A percentile compares a stretch with the other conserved stretches of the same genome.
Conservation (phyloP, 1,140 invertebrate genomes). For the Tachypleus tridentatus region DNA sequence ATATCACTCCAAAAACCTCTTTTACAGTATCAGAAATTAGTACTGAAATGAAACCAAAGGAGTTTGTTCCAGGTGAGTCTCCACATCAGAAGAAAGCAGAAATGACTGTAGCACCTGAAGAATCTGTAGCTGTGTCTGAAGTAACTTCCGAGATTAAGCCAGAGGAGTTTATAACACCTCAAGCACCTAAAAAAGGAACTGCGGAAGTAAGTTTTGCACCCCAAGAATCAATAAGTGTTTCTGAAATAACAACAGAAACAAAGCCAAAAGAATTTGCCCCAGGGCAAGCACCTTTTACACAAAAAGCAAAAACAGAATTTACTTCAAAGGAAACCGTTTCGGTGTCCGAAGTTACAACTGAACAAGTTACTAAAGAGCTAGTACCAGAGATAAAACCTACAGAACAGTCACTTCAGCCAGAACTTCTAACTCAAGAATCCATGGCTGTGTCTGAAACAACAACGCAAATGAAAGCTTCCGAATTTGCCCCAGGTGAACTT, state of each 20-base stretch:
- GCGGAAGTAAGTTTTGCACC: constrained; percentile 13
- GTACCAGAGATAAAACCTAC: constrained; percentile 7
- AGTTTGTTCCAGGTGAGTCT: constrained; percentile 7
- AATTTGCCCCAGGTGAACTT: not conserved
- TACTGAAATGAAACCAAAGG: constrained; percentile 4
- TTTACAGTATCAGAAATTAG: constrained; percentile 18
- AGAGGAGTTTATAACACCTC: not conserved
- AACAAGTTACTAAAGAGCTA: constrained; percentile 3
- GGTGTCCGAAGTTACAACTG: constrained; percentile 11
- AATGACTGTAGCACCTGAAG: constrained; percentile 46
- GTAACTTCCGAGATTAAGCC: constrained; percentile 8
- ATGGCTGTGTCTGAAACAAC: constrained; percentile 4
- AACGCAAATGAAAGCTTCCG: not conserved
- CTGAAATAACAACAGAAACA: constrained; percentile 13
- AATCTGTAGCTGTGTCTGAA: constrained; percentile 16
- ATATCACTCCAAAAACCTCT: constrained; percentile 11
- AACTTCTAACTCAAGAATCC: not conserved
- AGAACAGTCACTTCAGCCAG: not conserved
- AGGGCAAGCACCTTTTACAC: constrained; percentile 11
- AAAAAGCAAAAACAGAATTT: constrained; percentile 14
- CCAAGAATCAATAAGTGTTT: constrained; percentile 11
- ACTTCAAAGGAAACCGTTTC: constrained; percentile 12
- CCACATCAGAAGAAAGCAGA: constrained; percentile 22
- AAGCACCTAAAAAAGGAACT: constrained; percentile 3
- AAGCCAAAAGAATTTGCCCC: constrained; percentile 6